Conservation (phyloP, 2,797 vertebrate genomes). For the Centropyge bicolor region DNA sequence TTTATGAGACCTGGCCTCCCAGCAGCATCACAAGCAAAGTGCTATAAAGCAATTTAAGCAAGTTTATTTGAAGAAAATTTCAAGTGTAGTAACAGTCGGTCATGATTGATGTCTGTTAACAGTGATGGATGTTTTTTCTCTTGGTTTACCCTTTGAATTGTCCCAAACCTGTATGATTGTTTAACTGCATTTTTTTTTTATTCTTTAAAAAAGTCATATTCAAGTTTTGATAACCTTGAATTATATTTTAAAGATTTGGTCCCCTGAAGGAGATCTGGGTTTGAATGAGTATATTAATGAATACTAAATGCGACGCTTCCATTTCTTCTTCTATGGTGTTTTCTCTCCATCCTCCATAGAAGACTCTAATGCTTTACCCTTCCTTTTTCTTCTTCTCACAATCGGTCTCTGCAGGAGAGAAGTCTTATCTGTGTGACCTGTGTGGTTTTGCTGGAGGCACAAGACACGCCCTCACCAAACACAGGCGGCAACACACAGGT, state of each 20-base stretch:
- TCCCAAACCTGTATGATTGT: too few species aligned
- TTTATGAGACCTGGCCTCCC: neutral
- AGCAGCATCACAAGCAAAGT: neutral
- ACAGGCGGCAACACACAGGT: slow-evolving; percentile 98
- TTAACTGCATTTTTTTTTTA: too few species aligned
- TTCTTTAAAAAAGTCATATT: too few species aligned
- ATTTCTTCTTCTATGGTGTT: neutral
- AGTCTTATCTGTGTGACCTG: slow-evolving; percentile 99
- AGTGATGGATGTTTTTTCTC: neutral
- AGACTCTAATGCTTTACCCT: neutral
- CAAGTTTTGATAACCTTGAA: too few species aligned
- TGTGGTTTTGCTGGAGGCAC: slow-evolving; percentile 98
- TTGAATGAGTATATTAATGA: neutral
- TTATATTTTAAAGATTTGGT: too few species aligned
- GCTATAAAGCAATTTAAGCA: too few species aligned
- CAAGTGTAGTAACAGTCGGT: too few species aligned
- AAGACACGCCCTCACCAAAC: slow-evolving; percentile 97
- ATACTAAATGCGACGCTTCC: neutral
- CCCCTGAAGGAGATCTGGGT: neutral
- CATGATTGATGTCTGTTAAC: too few species aligned
- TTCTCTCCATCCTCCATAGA: neutral
- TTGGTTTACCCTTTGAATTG: neutral
- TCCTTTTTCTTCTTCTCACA: slow-evolving; percentile 4
- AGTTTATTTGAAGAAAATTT: neutral
- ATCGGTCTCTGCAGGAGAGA: slow-evolving; percentile 89